These are phyloP conservation scores for Percopsis omiscomaycus DNA, from an alignment of 2,797 vertebrate genomes.

Conservation along the genomic window DNA sequence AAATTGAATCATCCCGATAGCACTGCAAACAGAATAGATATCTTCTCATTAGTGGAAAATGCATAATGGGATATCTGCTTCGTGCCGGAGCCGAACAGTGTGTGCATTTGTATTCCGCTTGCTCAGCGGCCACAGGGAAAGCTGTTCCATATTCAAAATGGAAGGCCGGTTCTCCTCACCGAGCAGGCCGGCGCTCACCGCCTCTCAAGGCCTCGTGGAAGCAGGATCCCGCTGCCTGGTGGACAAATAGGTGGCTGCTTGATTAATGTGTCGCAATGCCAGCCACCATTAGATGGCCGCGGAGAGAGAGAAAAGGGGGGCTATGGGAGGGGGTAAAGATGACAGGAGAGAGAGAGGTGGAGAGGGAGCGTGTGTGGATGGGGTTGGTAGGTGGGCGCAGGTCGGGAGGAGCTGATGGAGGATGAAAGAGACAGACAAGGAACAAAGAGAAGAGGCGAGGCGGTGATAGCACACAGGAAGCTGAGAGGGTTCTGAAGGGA, in stretches of 20 bases:
- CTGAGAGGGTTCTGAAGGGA: neutral
- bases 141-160: slow-evolving; percentile 39
- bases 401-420: neutral
- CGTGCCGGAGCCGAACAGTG: slow-evolving; percentile 2
- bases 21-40: slow-evolving; percentile 15
- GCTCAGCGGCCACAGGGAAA: slow-evolving; percentile 23
- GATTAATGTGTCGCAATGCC: slow-evolving; percentile 50
- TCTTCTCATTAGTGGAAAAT: slow-evolving; percentile 24
- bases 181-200: slow-evolving; percentile 38
- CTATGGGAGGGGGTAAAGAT: neutral
- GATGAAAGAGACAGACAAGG: neutral
- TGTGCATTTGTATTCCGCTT: slow-evolving; percentile 29
- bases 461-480: neutral
- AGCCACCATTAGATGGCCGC: slow-evolving; percentile 26
- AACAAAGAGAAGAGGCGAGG: neutral
- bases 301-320: slow-evolving; percentile 1
- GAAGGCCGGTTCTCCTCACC: slow-evolving; percentile 7
- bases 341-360: neutral
- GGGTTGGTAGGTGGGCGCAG: neutral
- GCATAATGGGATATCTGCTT: neutral
- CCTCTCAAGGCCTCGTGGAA: slow-evolving; percentile 25
- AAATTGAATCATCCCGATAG: neutral
- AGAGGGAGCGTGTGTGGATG: neutral
- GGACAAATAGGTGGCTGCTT: slow-evolving; percentile 45
- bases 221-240: slow-evolving; percentile 21